Base-by-base conservation (phyloP, 2,888 invertebrate genomes). In the Diogma glabrata region DNA sequence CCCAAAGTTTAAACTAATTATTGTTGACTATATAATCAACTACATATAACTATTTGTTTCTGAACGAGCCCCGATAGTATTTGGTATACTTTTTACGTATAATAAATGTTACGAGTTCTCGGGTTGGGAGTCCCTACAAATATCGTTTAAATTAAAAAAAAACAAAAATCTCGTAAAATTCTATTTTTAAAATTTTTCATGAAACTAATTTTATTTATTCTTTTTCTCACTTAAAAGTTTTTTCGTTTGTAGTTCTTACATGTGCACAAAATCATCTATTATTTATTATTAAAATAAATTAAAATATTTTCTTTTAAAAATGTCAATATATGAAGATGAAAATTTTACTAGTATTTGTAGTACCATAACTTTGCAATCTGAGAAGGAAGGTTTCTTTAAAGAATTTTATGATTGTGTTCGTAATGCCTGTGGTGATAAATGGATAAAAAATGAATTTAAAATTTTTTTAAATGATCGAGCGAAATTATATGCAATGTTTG, bases 381-480 rank as follows among this genome's bases (percentile, higher is more conserved):
- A 82, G 58, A 73, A 75, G 53, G 79, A 81, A 59, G 88, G 88
- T 0, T 89, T 88, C 67, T 87, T 89, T 64, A 72, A 77, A 56
- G 76, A 75, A 38, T 77, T 86, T 55, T 77, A 75, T 19, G 75
- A 82, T 47, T 74, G 77, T 57, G 75, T 85, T 17, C 63, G 62
- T 49, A 60, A 64, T 48, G 57, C 61, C 45, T 68, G 68, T 53
- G 65, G 68, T 52, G 72, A 73, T 23, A 66, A 72, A 28, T 85
- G 84, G 84, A 69, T 84, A 43, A 64, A 73, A 16, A 70, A 72
- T 54, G 70, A 69, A 52, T 82, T 87, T 57, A 79, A 75, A 14
- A 70, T 74, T 43, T 62, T 78, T 8, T 73, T 73, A 53, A 77
- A 65, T 45, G 79, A 86, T 61, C 68, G 68, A 9, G 77, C 77